Percentiles rank a stretch among this genome's conserved stretches.
Evolutionary conservation across 2,113 vertebrate genomes (phyloP).

Genomic region (Leucopsar rothschildi): DNA sequence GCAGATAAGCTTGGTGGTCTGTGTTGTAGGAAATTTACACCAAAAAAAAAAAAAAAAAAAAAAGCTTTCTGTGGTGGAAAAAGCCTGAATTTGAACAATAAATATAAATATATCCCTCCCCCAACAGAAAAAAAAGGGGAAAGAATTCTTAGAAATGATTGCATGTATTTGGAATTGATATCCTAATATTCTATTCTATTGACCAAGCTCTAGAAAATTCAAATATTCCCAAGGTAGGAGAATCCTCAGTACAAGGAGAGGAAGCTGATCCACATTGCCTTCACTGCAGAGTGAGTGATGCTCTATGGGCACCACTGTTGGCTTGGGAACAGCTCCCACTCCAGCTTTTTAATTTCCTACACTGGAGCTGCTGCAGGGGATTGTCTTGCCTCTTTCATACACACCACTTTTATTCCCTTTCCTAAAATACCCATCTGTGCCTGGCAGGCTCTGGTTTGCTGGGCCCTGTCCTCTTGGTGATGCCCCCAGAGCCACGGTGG

Average conservation of each 20-base stretch:
- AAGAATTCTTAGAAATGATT: not conserved
- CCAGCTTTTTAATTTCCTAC: not conserved
- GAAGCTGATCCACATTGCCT: accelerated
- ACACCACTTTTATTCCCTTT: not conserved
- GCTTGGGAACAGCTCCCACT: not conserved
- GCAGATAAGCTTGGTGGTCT: not conserved
- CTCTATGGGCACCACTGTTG: accelerated
- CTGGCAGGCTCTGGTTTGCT: not conserved
- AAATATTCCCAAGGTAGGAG: not conserved
- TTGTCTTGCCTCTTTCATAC: not conserved
- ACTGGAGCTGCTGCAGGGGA: not conserved
- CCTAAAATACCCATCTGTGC: not conserved
- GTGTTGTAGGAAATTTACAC: not conserved
- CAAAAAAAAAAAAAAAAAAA: not conserved
- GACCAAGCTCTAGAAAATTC: not conserved
- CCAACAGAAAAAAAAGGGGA: not conserved
- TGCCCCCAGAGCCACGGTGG: accelerated
- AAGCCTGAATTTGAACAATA: not conserved
- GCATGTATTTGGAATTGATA: not conserved
- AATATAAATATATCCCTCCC: not conserved
- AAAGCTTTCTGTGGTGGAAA: not conserved
- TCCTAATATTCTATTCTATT: not conserved
- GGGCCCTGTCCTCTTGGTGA: not conserved
- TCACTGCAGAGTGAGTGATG: not conserved
- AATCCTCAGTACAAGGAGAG: not conserved